Evolutionary conservation across 2,888 invertebrate genomes (phyloP).

Genomic region (Saturnia pavonia): DNA sequence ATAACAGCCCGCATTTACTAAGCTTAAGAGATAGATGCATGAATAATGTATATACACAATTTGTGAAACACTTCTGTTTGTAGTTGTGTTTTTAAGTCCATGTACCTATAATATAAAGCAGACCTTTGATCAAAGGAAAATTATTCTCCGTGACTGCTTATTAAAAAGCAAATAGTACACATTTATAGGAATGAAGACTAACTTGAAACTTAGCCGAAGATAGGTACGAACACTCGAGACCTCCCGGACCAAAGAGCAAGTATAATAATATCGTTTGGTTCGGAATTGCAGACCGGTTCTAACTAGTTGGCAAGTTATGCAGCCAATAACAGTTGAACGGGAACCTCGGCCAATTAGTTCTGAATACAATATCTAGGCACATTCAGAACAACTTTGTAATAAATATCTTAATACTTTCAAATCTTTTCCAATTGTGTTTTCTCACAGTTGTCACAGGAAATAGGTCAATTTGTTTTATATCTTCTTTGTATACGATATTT

Average conservation of each 20-base stretch:
- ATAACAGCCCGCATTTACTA: neutral
- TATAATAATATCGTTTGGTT: constrained; percentile 3
- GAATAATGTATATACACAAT: neutral
- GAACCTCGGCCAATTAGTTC: neutral
- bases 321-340: constrained; percentile 7
- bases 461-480: neutral
- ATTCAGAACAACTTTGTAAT: neutral
- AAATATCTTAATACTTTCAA: neutral
- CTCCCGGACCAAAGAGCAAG: neutral
- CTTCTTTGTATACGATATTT: neutral
- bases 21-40: neutral
- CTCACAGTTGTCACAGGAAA: neutral
- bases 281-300: neutral
- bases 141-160: neutral
- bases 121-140: neutral
- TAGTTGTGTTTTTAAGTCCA: neutral
- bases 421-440: neutral
- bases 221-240: neutral
- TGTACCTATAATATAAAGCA: neutral
- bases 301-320: constrained; percentile 10
- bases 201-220: neutral
- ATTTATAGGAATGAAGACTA: neutral
- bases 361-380: constrained; percentile 7
- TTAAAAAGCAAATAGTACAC: neutral
- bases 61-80: neutral